phyloP scores from a whole-genome alignment of 2,113 vertebrate species.

The Lipotes vexillifer region DNA sequence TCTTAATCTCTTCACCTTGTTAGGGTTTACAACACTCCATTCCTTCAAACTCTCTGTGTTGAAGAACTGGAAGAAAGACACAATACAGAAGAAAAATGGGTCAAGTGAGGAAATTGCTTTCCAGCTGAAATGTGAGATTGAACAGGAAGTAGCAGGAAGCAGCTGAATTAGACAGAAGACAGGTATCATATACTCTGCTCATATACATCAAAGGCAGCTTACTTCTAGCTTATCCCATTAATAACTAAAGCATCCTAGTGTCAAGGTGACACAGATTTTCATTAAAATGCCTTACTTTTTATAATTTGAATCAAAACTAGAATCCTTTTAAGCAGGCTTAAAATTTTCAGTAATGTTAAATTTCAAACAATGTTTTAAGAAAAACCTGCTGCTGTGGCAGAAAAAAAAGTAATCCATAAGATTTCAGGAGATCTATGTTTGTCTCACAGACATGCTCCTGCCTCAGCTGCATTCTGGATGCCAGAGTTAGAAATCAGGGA shows the following conservation, averaged over 20 bases:
- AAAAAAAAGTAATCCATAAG: neutral
- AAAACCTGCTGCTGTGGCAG: neutral
- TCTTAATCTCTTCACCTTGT: neutral
- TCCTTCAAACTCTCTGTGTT: neutral
- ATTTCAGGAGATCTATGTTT: neutral
- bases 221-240: neutral
- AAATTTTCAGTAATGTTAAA: neutral
- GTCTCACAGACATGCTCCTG: neutral
- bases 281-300: neutral
- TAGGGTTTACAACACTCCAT: neutral
- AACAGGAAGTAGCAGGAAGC: slow-evolving; percentile 3
- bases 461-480: neutral
- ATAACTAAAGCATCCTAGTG: neutral
- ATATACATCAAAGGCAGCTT: neutral
- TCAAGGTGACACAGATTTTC: slow-evolving; percentile 22
- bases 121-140: neutral
- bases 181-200: neutral
- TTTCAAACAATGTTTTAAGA: slow-evolving; percentile 40
- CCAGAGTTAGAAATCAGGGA: neutral
- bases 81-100: slow-evolving; percentile 22
- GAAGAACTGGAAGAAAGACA: neutral
- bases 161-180: neutral
- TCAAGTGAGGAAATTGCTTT: slow-evolving; percentile 41
- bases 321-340: slow-evolving; percentile 9
- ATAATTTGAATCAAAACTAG: slow-evolving; percentile 9